Conservation (phyloP, 2,797 vertebrate genomes). For the Neostethus bicornis region DNA sequence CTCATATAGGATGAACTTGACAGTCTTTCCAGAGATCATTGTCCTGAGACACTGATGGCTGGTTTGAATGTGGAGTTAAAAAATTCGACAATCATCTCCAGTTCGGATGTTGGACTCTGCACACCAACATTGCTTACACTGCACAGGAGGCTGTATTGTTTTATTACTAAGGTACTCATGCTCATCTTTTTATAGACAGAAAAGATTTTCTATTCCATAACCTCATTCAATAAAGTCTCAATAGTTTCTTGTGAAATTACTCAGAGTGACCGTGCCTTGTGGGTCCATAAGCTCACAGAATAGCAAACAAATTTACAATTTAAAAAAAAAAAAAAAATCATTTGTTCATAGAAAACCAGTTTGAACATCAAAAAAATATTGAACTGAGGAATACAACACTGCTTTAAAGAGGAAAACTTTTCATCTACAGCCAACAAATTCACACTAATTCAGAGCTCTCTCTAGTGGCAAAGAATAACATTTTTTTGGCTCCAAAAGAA, state of each 20-base stretch:
- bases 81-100: constrained; percentile 51
- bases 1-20: constrained; percentile 83
- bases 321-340: neutral
- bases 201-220: constrained; percentile 29
- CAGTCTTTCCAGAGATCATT: constrained; percentile 72
- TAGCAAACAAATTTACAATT: neutral
- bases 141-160: constrained; percentile 67
- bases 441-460: constrained; percentile 2
- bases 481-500: too few relatives aligned
- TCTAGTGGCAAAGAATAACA: constrained; percentile 55
- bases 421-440: too few relatives aligned
- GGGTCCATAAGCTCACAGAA: neutral
- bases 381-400: neutral
- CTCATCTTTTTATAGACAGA: constrained; percentile 66
- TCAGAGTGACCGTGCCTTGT: neutral
- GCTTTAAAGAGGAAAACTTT: neutral
- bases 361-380: neutral
- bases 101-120: constrained; percentile 77
- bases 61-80: constrained; percentile 21
- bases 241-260: constrained; percentile 3
- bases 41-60: constrained; percentile 31
- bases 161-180: constrained; percentile 72
- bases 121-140: constrained; percentile 71
- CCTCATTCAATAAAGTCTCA: constrained; percentile 1
- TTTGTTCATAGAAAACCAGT: too few relatives aligned